These are phyloP conservation scores for Merodon equestris DNA, from an alignment of 2,888 invertebrate species.

Conservation along the genomic window DNA sequence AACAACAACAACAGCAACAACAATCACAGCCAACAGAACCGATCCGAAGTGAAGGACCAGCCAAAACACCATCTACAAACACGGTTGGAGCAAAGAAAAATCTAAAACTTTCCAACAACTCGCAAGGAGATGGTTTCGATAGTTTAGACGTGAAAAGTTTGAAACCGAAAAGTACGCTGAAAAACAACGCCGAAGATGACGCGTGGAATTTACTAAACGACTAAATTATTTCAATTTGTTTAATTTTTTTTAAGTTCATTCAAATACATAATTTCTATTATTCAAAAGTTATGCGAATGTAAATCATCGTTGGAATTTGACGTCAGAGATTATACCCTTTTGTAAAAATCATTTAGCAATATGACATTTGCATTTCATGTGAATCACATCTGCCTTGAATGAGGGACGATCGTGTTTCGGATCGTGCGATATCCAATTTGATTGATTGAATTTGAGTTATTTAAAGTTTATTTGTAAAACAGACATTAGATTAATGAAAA, in stretches of 20 bases:
- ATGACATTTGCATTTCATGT: constrained; percentile 18
- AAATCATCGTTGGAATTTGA: neutral
- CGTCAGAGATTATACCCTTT: no score
- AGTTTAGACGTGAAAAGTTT: constrained; percentile 77
- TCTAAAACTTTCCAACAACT: constrained; percentile 73
- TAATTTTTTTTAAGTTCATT: constrained; percentile 28
- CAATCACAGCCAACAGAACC: constrained; percentile 31
- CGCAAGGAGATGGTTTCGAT: constrained; percentile 75
- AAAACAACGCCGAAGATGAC: constrained; percentile 82
- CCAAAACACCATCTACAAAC: constrained; percentile 28
- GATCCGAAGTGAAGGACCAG: no score
- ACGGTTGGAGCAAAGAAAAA: constrained; percentile 71
- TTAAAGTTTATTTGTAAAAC: constrained; percentile 21
- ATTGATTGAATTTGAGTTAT: no score
- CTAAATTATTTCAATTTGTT: constrained; percentile 75
- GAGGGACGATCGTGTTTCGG: neutral
- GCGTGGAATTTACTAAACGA: constrained; percentile 83
- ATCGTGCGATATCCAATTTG: neutral
- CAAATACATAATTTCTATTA: constrained; percentile 44
- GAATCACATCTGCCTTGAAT: constrained; percentile 24
- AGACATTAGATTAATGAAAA: constrained; percentile 18
- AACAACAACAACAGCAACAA: constrained; percentile 70
- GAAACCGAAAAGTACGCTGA: constrained; percentile 72
- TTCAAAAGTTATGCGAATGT: constrained; percentile 21
- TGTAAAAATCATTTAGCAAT: no score